phyloP scores from a whole-genome alignment of 2,797 vertebrate species.

The Eleutherodactylus coqui region DNA sequence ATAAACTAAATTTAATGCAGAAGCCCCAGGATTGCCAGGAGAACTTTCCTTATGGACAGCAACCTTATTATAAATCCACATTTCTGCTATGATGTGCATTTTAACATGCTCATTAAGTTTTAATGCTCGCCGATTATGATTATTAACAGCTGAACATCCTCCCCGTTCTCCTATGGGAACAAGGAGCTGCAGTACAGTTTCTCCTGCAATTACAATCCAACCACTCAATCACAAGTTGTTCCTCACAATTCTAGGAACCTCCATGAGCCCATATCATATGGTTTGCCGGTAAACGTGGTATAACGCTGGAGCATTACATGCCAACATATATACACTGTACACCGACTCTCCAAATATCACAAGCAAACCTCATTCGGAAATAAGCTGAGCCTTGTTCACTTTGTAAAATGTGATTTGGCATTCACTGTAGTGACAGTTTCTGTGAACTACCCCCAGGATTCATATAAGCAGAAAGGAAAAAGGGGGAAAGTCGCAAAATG shows the following conservation, averaged over 20 bases:
- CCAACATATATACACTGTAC: neutral
- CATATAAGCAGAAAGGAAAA: too few species aligned
- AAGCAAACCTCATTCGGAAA: too few species aligned
- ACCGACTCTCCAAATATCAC: too few species aligned
- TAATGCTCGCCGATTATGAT: slow-evolving; percentile 54
- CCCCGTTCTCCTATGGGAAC: slow-evolving; percentile 28
- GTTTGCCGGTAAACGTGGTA: neutral
- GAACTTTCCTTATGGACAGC: slow-evolving; percentile 35
- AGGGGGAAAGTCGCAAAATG: too few species aligned
- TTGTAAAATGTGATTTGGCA: too few species aligned
- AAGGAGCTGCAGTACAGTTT: neutral
- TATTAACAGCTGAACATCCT: slow-evolving; percentile 57
- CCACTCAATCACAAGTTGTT: slow-evolving; percentile 11
- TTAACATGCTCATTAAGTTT: slow-evolving; percentile 60
- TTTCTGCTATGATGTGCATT: slow-evolving; percentile 57
- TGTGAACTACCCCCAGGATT: too few species aligned
- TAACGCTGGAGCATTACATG: neutral
- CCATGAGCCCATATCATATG: neutral
- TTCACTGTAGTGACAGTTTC: too few species aligned
- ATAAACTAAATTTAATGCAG: slow-evolving; percentile 14
- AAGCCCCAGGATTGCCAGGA: slow-evolving; percentile 28
- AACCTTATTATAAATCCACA: slow-evolving; percentile 39
- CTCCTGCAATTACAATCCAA: slow-evolving; percentile 7
- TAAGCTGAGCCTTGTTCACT: too few species aligned
- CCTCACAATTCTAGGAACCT: slow-evolving; percentile 20